Conservation (phyloP, 2,113 vertebrate species). For the Fregetta grallaria region DNA sequence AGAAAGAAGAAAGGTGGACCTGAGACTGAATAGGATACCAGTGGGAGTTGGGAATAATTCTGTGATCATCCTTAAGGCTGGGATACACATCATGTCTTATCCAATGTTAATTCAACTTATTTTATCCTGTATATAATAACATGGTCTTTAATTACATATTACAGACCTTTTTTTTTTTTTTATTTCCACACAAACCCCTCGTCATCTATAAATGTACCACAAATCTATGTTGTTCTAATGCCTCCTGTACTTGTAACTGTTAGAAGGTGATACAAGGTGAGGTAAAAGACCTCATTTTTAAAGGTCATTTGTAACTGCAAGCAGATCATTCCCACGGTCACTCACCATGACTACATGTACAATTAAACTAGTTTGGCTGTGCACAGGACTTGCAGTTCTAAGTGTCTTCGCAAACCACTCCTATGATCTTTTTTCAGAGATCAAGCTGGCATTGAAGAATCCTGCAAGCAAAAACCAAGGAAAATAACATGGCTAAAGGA, state of each 20-base stretch:
- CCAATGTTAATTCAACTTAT: background rate
- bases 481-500: background rate
- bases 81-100: background rate
- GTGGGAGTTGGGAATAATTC: background rate
- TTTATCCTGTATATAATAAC: background rate
- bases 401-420: background rate
- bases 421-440: background rate
- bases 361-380: background rate
- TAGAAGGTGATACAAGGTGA: background rate
- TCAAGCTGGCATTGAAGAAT: background rate
- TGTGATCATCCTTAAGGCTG: background rate
- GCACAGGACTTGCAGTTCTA: background rate
- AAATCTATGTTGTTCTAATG: background rate
- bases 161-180: background rate
- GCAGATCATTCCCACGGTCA: background rate
- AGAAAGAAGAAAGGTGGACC: background rate
- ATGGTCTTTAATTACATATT: background rate
- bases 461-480: background rate
- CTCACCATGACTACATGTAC: background rate
- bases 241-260: background rate
- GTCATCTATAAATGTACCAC: background rate
- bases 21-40: background rate
- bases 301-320: background rate
- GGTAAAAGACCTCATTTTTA: background rate
- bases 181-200: background rate